Evolutionary conservation across 2,888 invertebrate species (phyloP), one percentile per base, ranked within the genome.

Genomic region (Yponomeuta plumbellus): DNA sequence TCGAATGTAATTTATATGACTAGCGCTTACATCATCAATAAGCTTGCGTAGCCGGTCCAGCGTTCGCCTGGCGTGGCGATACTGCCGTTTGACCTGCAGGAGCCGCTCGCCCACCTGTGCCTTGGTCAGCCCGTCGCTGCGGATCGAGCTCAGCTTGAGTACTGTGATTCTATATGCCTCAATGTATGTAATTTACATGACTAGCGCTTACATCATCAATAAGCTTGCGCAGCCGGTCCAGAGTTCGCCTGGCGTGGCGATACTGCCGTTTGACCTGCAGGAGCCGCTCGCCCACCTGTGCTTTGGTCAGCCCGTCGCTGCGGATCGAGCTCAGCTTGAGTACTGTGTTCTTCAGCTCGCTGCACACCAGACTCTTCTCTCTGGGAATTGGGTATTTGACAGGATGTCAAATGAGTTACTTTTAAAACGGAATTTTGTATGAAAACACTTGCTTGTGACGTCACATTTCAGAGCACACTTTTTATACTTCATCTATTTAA

Each of bases 261-360:
- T 80, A 83, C 71, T 78, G 76, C 67, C 75, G 74, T 72, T 82
- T 79, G 11, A 83, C 85, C 11, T 71, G 71, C 17, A 84, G 73
- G 65, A 89, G 73, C 1, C 69, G 70, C 75, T 82, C 83, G 0
- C 75, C 78, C 40, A 88, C 85, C 72, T 88, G 77, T 63, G 79
- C 82, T 73, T 81, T 84, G 64, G 77, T 75, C 23, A 86, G 79
- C 0, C 86, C 86, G 75, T 79, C 88, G 76, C 74, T 82, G 67
- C 83, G 81, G 72, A 80, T 85, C 68, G 78, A 84, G 74, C 80
- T 90, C 79, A 80, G 83, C 84, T 83, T 86, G 74, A 75, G 71
- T 71, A 81, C 88, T 57, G 75, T 80, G 71, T 86, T 86, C 74
- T 90, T 83, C 61, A 92, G 73, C 72, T 90, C 86, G 64, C 77